Evolutionary conservation across 1,140 invertebrate species (phyloP), one percentile per base, ranked within the genome.

Genomic region (Tetragonula clypearis): DNA sequence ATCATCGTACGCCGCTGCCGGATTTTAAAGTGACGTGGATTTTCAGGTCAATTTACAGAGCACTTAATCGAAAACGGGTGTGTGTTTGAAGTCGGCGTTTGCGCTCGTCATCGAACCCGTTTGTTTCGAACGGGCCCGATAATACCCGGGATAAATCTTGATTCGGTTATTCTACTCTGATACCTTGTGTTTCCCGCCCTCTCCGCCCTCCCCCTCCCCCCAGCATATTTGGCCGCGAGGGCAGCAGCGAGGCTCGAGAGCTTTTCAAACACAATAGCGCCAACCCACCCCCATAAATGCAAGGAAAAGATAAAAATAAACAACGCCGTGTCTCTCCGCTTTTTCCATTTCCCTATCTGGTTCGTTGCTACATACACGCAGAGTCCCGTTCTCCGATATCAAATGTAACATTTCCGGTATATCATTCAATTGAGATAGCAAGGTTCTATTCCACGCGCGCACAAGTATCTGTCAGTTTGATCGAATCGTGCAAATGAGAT

Each of bases 21-120:
- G 53, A 76, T 79, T 58, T 30, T 41, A 71, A 88, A 86, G 71
- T 79, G 86, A 83, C 79, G 66, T 74, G 73, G 68, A 89, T 84
- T 89, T 88, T 79, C 80, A 84, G 77, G 76, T 80, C 84, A 81
- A 86, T 89, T 89, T 89, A 86, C 84, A 88, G 55, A 89, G 87
- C 79, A 82, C 80, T 88, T 89, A 79, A 86, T 82, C 79, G 84
- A 49, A 30, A 49, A 66, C 69, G 76, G 71, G 30, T 71, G 78
- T 69, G 78, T 74, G 76, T 86, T 78, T 79, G 75, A 69, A 86
- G 30, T 81, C 77, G 62, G 76, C 87, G 82, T 80, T 88, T 87
- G 60, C 68, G 55, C 69, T 71, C 62, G 62, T 75, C 84, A 87
- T 87, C 17, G 79, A 81, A 88, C 58, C 58, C 74, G 30, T 85